These are phyloP conservation scores for Drosophila truncata DNA, from an alignment of 1,140 invertebrate genomes.

Conservation along the genomic window DNA sequence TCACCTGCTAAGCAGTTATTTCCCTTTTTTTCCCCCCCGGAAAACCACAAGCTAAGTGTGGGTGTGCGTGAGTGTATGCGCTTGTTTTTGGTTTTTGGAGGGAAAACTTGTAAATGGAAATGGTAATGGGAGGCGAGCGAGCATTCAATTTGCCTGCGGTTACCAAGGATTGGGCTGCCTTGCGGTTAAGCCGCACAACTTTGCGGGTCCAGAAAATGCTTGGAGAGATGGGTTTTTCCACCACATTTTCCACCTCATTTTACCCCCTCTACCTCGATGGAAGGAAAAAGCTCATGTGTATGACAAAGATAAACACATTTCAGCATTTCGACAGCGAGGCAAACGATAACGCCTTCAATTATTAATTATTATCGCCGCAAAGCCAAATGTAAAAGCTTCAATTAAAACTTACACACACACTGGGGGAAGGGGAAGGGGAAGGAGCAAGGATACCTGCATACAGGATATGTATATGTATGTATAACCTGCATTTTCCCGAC, in stretches of 20 bases:
- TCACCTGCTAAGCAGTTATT: neutral
- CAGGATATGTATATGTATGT: slow-evolving; percentile 6
- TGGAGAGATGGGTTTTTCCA: neutral
- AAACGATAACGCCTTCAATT: slow-evolving; percentile 65
- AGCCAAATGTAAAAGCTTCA: slow-evolving; percentile 80
- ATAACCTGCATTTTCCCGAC: slow-evolving; percentile 53
- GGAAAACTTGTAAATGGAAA: neutral
- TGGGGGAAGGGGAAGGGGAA: no score
- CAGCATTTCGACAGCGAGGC: slow-evolving; percentile 44
- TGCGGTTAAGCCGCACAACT: slow-evolving; percentile 57
- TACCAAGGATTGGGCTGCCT: slow-evolving; percentile 28
- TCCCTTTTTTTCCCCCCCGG: neutral
- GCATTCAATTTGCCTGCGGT: slow-evolving; percentile 69
- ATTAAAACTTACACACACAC: slow-evolving; percentile 67
- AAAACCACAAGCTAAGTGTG: slow-evolving; percentile 20
- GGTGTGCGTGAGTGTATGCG: slow-evolving; percentile 1
- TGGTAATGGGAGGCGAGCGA: slow-evolving; percentile 17
- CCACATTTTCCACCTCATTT: slow-evolving; percentile 1
- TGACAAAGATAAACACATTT: slow-evolving; percentile 60
- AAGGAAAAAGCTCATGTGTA: neutral
- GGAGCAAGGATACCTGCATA: slow-evolving; percentile 32
- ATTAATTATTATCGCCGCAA: slow-evolving; percentile 79
- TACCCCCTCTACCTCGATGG: neutral
- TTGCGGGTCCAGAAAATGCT: slow-evolving; percentile 20
- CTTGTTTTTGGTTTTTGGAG: no score